These are phyloP conservation scores for Lasioglossum calceatum DNA, from an alignment of 2,888 invertebrate species.

Conservation along the genomic window DNA sequence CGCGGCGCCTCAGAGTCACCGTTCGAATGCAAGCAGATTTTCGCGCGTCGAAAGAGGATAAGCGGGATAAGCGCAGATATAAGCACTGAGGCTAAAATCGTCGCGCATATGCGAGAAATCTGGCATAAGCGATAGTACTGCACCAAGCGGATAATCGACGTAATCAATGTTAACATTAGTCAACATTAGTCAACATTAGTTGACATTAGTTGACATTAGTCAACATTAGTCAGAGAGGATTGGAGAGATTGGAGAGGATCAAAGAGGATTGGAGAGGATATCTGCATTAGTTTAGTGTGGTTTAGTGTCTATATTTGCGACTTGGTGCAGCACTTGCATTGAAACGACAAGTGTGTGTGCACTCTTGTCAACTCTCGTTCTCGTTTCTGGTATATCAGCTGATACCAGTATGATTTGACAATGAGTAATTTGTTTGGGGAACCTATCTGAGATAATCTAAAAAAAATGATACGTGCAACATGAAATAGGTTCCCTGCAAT, in stretches of 20 bases:
- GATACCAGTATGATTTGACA: background rate
- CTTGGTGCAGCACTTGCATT: background rate
- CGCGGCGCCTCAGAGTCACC: too few relatives aligned
- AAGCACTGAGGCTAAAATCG: too few relatives aligned
- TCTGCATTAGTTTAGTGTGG: too few relatives aligned
- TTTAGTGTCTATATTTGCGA: background rate
- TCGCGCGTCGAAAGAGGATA: too few relatives aligned
- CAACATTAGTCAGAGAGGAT: too few relatives aligned
- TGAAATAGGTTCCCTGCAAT: constrained; percentile 13
- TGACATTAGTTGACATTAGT: too few relatives aligned
- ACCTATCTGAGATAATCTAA: background rate
- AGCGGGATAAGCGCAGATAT: too few relatives aligned
- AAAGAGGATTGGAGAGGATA: too few relatives aligned
- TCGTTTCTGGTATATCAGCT: background rate
- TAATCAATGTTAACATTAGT: background rate
- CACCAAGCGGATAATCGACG: background rate
- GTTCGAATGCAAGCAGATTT: too few relatives aligned
- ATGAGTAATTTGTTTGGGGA: background rate
- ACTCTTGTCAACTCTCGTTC: background rate
- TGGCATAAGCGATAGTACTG: background rate
- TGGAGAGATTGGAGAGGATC: too few relatives aligned
- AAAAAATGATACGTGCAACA: background rate
- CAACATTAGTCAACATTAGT: too few relatives aligned
- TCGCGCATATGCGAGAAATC: too few relatives aligned
- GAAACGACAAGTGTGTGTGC: background rate